Evolutionary conservation across 2,888 invertebrate species (phyloP), one percentile per base, ranked within the genome.

Genomic region (Bombylius major): DNA sequence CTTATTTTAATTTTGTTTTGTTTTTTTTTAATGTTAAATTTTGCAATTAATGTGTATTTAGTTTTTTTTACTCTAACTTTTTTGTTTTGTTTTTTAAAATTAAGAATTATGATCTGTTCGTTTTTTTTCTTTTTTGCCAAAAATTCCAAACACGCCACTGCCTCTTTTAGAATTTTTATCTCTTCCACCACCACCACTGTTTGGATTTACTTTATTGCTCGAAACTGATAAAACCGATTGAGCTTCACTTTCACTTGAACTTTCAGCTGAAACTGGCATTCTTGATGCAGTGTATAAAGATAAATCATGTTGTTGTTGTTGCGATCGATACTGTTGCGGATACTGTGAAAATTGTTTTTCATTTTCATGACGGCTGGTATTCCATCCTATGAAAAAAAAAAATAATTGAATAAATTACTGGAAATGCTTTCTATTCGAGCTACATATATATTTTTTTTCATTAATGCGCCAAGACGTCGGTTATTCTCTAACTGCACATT

Each of bases 181-280:
- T 48, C 61, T 63, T 39, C 60, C 61, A 45, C 60, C 62, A 39
- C 57, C 56, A 5, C 53, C 52, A 36, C 56, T 70, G 53, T 63
- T 64, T 33, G 66, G 66, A 54, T 63, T 64, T 23, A 66, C 67
- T 55, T 67, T 70, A 50, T 71, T 71, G 58, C 72, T 72, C 57
- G 70, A 70, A 45, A 72, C 65, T 9, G 73, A 73, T 51, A 73
- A 73, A 58, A 73, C 71, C 31, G 73, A 73, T 63, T 73, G 74
- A 45, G 75, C 73, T 62, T 75, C 75, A 60, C 73, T 73, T 62
- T 75, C 75, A 63, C 75, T 75, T 50, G 74, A 74, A 60, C 75
- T 75, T 60, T 75, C 75, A 34, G 75, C 72, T 8, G 66, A 66
- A 60, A 67, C 68, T 23, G 73, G 69, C 44, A 70, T 66, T 47